These are phyloP conservation scores for Halcyon smyrnensis DNA, from an alignment of 2,797 vertebrate species.

Conservation along the genomic window DNA sequence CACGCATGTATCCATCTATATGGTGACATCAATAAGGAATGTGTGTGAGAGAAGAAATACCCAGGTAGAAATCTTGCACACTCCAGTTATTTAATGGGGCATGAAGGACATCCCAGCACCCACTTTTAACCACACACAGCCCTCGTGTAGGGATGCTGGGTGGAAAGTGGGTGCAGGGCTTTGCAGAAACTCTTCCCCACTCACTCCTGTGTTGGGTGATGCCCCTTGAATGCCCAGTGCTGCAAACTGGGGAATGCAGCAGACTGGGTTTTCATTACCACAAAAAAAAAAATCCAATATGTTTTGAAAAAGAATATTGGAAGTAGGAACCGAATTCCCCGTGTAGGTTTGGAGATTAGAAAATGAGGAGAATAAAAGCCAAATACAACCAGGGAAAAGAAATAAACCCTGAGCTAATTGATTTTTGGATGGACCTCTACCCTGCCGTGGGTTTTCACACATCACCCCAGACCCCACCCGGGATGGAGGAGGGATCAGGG, in stretches of 20 bases:
- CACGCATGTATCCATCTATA: fast-evolving
- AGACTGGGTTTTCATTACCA: not conserved
- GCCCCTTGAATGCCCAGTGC: not conserved
- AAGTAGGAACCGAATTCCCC: not conserved
- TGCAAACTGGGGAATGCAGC: not conserved
- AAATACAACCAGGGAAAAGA: not conserved
- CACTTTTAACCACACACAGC: fast-evolving
- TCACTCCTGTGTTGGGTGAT: fast-evolving
- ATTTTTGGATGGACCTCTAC: not conserved
- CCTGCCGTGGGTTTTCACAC: fast-evolving
- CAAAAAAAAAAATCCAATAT: not conserved
- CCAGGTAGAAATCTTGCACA: not conserved
- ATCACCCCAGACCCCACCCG: not conserved
- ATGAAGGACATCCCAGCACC: not conserved
- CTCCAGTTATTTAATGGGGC: not conserved
- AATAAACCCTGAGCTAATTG: not conserved
- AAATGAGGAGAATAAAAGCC: not conserved
- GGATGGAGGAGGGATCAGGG: not conserved
- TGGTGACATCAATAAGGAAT: not conserved
- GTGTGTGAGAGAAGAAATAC: not conserved
- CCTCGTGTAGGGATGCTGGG: not conserved
- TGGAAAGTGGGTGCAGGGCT: not conserved
- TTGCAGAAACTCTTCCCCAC: not conserved
- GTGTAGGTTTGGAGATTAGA: fast-evolving
- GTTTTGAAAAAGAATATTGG: not conserved